Percentiles rank a stretch among this genome's conserved stretches.
These are phyloP conservation scores for Apamea anceps DNA, from an alignment of 2,888 invertebrate species.

Conservation along the genomic window DNA sequence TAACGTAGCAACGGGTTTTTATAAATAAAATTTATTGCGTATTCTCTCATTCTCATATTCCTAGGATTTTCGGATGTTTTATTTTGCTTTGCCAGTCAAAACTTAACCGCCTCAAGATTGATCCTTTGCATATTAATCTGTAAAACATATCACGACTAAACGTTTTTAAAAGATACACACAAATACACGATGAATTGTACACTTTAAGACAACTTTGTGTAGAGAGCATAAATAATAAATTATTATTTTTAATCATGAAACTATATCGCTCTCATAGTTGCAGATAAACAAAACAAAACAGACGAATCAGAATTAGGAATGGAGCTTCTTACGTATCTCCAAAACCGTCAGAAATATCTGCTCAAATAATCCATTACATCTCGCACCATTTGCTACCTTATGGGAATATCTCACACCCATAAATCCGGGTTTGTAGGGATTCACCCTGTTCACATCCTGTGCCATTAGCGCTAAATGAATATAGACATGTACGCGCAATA, in stretches of 20 bases:
- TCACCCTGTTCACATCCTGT: constrained; percentile 16
- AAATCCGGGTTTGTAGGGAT: constrained; percentile 11
- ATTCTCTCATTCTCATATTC: neutral
- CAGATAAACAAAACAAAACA: neutral
- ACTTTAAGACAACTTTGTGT: too few species aligned
- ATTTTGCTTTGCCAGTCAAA: neutral
- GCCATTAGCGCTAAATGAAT: constrained; percentile 47
- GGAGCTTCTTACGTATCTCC: neutral
- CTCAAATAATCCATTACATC: neutral
- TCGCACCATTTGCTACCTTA: constrained; percentile 6
- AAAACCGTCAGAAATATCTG: neutral
- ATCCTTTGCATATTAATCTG: neutral
- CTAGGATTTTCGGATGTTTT: neutral
- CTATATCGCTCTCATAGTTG: neutral
- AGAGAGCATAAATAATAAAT: too few species aligned
- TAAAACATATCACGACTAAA: neutral
- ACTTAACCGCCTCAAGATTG: neutral
- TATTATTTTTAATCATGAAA: neutral
- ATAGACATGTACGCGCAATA: constrained; percentile 1
- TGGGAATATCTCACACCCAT: constrained; percentile 37
- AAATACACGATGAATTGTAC: neutral
- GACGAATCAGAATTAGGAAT: neutral
- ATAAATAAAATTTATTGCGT: neutral
- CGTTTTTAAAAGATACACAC: neutral
- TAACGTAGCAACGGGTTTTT: neutral